phyloP scores from a whole-genome alignment of 1,140 invertebrate species.

The Pentalonia nigronervosa region DNA sequence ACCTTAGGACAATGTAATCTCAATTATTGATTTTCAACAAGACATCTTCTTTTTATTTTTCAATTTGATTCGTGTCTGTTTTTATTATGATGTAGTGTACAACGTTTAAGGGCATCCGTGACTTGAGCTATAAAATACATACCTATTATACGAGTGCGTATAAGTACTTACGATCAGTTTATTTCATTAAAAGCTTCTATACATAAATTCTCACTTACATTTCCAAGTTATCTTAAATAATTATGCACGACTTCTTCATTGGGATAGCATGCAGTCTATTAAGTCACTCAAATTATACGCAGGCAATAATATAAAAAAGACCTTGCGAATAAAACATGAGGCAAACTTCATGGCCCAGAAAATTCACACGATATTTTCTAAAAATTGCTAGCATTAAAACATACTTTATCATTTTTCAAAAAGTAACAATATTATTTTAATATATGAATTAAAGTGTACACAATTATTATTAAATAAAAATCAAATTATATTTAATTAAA shows the following conservation, averaged over 20 bases:
- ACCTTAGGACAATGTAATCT: constrained; percentile 9
- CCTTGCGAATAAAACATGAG: background rate
- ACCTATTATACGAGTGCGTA: background rate
- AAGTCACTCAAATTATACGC: background rate
- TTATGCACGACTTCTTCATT: background rate
- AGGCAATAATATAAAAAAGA: background rate
- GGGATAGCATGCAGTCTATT: background rate
- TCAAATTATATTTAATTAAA: background rate
- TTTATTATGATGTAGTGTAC: background rate
- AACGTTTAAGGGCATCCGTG: background rate
- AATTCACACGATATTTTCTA: constrained; percentile 3
- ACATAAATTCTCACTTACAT: background rate
- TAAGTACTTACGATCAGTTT: background rate
- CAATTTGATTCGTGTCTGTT: background rate
- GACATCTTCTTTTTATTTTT: constrained; percentile 8
- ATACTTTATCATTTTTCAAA: background rate
- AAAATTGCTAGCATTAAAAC: background rate
- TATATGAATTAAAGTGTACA: background rate
- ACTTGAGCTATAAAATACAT: background rate
- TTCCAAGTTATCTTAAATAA: background rate
- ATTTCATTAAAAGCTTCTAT: constrained; percentile 15
- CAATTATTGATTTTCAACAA: background rate
- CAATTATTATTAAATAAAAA: background rate
- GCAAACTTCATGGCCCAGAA: background rate
- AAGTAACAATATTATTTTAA: background rate